Evolutionary conservation across 2,888 invertebrate species (phyloP).

Genomic region (Spisula solida): DNA sequence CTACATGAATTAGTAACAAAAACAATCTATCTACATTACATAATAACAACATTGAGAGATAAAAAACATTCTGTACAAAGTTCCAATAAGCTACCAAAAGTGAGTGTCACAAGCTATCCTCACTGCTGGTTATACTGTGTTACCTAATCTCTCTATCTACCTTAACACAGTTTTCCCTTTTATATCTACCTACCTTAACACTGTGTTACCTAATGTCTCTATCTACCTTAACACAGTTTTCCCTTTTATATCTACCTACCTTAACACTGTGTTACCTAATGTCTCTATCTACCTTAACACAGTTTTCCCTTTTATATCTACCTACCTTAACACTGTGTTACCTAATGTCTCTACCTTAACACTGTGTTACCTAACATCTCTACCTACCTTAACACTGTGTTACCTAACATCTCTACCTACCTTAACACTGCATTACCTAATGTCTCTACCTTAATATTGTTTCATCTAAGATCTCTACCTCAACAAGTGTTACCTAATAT

Average conservation of each 20-base stretch:
- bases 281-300: not conserved
- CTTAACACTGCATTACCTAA: not conserved
- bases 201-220: not conserved
- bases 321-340: not conserved
- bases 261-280: conserved; percentile 1
- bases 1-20: too few species aligned
- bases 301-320: not conserved
- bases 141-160: too few species aligned
- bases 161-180: not conserved
- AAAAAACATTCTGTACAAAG: too few species aligned
- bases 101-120: too few species aligned
- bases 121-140: too few species aligned
- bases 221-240: not conserved
- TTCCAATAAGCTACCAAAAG: too few species aligned
- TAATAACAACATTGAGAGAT: too few species aligned
- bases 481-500: conserved; percentile 88
- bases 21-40: too few species aligned
- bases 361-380: not conserved
- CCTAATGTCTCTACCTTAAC: not conserved
- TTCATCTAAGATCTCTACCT: not conserved
- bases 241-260: not conserved
- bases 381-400: not conserved
- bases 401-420: not conserved
- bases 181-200: not conserved
- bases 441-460: not conserved